Evolutionary conservation across 1,140 invertebrate species (phyloP), one percentile per base, ranked within the genome.

Genomic region (Tribolium madens): DNA sequence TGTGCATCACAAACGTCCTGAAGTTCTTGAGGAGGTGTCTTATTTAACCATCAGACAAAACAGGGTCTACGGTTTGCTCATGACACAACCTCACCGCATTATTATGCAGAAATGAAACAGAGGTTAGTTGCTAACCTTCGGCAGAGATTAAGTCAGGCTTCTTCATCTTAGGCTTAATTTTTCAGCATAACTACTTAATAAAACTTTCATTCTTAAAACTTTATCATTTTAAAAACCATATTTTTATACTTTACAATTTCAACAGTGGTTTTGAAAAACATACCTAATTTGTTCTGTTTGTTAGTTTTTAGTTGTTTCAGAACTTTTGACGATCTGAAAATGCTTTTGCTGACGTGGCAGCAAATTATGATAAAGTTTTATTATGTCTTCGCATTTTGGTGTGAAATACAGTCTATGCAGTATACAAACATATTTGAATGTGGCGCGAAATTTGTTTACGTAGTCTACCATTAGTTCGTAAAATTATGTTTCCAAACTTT

Each of bases 1-100:
- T 21, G 52, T 15, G 52, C n/a, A 17, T 57, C 21, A 57, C 52
- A 57, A 57, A 57, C 50, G 50, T 53, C 50, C 52, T 57, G 52
- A 26, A 57, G 17, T 57, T 57, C 52, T 57, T 57, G 15, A 21
- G 15, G 14, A 57, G 15, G 17, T 53, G 15, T 53, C 50, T 57
- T 57, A 26, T 57, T 57, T 21, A 57, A 26, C 18, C 15, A 17
- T 17, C 17, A 26, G 52, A 26, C 26, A n/a, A n/a, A n/a, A n/a
- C 18, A 57, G 18, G 52, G 52, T 57, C 52, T 18, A 57, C n/a
- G 52, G 52, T 26, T 57, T 57, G 5, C 52, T 57, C 52, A 18
- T 57, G 18, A 50, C 48, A 17, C 6, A 50, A 50, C 48, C 12
- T 50, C 48, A 26, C 52, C 52, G 52, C 52, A 18, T 57, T 57